Conservation (phyloP, 2,113 vertebrate genomes). For the Meriones unguiculatus region DNA sequence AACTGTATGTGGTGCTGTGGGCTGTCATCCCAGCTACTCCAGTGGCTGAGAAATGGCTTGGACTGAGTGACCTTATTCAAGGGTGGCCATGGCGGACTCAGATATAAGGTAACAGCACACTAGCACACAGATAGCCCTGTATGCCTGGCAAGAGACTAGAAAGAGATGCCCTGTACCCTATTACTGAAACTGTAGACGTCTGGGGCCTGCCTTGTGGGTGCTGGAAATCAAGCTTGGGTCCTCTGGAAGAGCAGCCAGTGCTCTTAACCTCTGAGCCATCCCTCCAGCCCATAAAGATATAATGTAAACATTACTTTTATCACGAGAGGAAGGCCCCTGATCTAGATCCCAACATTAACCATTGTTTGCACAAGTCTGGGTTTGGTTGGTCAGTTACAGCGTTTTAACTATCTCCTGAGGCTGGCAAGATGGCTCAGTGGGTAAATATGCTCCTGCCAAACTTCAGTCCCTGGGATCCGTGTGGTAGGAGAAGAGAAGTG, state of each 20-base stretch:
- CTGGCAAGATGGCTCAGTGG: not conserved
- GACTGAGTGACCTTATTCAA: not conserved
- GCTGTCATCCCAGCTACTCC: not conserved
- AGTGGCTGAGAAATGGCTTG: not conserved
- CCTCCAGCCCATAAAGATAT: not conserved
- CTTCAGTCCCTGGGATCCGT: not conserved
- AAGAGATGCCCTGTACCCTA: not conserved
- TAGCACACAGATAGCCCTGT: not conserved
- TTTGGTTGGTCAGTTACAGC: not conserved
- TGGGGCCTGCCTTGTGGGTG: not conserved
- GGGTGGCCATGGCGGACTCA: not conserved
- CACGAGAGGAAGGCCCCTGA: not conserved
- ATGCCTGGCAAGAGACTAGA: not conserved
- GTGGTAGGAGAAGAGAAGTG: not conserved
- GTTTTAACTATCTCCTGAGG: not conserved
- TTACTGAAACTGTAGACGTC: not conserved
- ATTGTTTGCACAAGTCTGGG: not conserved
- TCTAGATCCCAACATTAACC: not conserved
- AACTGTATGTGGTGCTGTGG: not conserved
- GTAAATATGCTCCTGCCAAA: not conserved
- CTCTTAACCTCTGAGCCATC: not conserved
- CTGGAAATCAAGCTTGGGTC: too few species aligned
- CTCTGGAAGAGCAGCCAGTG: not conserved
- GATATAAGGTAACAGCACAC: not conserved
- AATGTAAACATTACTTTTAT: not conserved